These are phyloP conservation scores for Guaruba guarouba DNA, from an alignment of 2,113 vertebrate species.

Conservation along the genomic window DNA sequence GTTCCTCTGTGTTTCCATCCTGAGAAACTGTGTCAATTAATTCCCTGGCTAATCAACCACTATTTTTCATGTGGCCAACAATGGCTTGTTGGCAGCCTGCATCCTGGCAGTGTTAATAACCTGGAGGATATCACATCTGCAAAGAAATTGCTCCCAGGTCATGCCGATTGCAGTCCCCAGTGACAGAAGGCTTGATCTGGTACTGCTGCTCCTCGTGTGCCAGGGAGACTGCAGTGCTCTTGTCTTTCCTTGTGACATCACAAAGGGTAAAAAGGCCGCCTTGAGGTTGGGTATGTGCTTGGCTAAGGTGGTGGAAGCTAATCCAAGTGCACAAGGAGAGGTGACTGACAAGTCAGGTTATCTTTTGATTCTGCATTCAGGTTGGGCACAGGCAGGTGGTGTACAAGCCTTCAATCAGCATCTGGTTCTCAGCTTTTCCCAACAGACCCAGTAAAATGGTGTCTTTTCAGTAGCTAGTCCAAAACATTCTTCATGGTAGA, in stretches of 20 bases:
- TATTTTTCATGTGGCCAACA: not conserved
- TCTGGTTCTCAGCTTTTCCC: not conserved
- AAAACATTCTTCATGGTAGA: not conserved
- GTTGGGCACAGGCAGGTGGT: accelerated
- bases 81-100: not conserved
- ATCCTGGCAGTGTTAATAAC: not conserved
- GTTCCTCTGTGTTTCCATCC: not conserved
- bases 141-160: not conserved
- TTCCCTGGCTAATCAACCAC: not conserved
- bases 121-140: not conserved
- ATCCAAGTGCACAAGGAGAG: not conserved
- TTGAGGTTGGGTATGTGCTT: not conserved
- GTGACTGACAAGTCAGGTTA: not conserved
- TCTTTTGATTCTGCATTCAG: not conserved
- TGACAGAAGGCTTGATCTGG: not conserved
- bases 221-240: not conserved
- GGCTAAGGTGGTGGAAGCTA: not conserved
- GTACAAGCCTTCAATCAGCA: not conserved
- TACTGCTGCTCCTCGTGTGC: not conserved
- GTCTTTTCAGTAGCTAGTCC: not conserved
- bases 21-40: not conserved
- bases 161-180: accelerated
- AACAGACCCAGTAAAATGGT: not conserved
- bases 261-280: not conserved
- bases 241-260: not conserved